Conservation (phyloP, 2,797 vertebrate genomes). For the Karalla daura region DNA sequence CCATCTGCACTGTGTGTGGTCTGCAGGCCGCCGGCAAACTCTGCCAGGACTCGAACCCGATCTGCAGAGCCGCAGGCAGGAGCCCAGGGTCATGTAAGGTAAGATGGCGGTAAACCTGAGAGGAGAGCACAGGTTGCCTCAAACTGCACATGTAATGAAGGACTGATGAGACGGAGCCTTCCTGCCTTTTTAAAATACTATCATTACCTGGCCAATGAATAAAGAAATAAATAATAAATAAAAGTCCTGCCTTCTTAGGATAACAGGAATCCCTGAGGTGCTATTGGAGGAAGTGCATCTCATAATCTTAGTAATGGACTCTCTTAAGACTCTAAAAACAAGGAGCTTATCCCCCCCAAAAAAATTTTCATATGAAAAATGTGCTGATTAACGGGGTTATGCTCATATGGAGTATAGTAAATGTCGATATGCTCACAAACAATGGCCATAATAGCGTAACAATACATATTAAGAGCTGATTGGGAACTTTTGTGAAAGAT, state of each 20-base stretch:
- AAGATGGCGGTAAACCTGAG: constrained; percentile 24
- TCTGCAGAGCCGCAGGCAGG: constrained; percentile 26
- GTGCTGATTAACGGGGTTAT: no score
- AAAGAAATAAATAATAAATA: no score
- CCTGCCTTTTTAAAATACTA: not conserved
- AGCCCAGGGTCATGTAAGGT: constrained; percentile 64
- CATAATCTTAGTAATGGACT: constrained; percentile 4
- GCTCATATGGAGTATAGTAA: no score
- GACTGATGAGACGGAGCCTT: constrained; percentile 2
- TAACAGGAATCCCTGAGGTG: not conserved
- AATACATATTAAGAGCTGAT: not conserved
- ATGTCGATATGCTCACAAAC: no score
- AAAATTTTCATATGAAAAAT: no score
- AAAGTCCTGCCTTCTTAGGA: constrained; percentile 8
- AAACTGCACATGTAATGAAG: constrained; percentile 9
- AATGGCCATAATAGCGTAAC: not conserved
- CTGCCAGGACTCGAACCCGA: constrained; percentile 53
- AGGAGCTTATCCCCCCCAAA: not conserved
- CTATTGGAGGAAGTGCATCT: constrained; percentile 14
- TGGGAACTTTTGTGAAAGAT: not conserved
- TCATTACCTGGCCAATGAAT: not conserved
- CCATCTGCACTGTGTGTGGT: constrained; percentile 52
- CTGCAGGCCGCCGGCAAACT: constrained; percentile 5
- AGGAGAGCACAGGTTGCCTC: constrained; percentile 2
- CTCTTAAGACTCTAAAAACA: constrained; percentile 6